phyloP scores from a whole-genome alignment of 2,113 vertebrate genomes.

The Nymphicus hollandicus region DNA sequence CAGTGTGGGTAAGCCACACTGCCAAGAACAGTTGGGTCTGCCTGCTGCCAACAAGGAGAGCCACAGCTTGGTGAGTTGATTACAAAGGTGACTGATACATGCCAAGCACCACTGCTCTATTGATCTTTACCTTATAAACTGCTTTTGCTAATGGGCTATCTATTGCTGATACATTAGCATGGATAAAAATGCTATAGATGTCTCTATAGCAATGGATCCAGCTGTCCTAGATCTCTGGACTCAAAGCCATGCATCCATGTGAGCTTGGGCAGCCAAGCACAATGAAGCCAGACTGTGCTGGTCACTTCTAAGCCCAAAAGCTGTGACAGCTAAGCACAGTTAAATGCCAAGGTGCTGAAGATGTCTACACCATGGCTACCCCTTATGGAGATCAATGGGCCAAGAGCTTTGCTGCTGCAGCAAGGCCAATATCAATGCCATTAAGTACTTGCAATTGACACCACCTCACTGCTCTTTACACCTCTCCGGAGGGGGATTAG shows the following conservation, averaged over 20 bases:
- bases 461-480: slow-evolving; percentile 45
- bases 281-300: background rate
- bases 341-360: background rate
- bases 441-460: slow-evolving; percentile 6
- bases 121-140: background rate
- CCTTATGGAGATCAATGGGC: slow-evolving; percentile 2
- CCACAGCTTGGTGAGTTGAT: background rate
- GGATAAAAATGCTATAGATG: background rate
- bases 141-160: background rate
- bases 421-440: slow-evolving; percentile 7
- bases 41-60: background rate
- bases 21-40: background rate
- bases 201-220: background rate
- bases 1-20: background rate
- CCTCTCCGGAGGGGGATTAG: slow-evolving; percentile 43
- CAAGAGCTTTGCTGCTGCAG: background rate
- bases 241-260: rapidly evolving
- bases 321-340: background rate
- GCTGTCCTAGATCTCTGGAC: background rate
- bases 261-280: background rate
- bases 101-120: background rate
- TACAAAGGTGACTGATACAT: background rate
- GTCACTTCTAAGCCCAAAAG: background rate
- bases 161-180: background rate
- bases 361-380: background rate